A percentile compares a stretch with the other conserved stretches of the same genome.
Conservation (phyloP, 2,113 vertebrate species). For the Corythornis vintsioides region DNA sequence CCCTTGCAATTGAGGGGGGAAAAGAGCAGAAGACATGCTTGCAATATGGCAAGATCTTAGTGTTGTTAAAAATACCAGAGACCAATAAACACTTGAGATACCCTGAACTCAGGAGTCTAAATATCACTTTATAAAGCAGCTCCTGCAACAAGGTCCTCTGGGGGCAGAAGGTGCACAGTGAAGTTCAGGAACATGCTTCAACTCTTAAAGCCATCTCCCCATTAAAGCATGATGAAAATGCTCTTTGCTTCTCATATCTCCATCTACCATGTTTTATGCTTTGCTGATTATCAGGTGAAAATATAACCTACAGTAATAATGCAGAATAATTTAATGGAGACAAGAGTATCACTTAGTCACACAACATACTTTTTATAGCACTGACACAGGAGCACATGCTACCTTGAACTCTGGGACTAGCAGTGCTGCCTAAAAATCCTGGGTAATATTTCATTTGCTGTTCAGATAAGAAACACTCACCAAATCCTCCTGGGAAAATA, state of each 20-base stretch:
- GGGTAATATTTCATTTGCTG: not conserved
- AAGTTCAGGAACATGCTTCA: not conserved
- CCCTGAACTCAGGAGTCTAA: not conserved
- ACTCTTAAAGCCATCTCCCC: not conserved
- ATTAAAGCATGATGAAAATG: not conserved
- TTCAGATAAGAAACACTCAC: not conserved
- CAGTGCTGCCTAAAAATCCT: not conserved
- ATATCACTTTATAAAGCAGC: not conserved
- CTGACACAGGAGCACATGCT: rapidly evolving
- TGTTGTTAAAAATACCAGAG: not conserved
- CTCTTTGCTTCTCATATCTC: not conserved
- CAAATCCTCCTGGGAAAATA: not conserved
- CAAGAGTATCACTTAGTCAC: not conserved
- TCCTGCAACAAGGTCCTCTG: not conserved
- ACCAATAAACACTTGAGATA: not conserved
- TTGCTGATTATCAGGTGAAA: not conserved
- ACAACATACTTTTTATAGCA: not conserved
- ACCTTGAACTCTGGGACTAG: not conserved
- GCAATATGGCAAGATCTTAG: not conserved
- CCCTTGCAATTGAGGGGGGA: rapidly evolving
- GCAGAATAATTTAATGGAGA: not conserved
- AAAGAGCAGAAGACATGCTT: not conserved
- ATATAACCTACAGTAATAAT: not conserved
- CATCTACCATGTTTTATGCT: not conserved
- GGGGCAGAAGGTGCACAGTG: not conserved